A percentile compares a stretch with the other conserved stretches of the same genome.
phyloP scores from a whole-genome alignment of 2,888 invertebrate genomes.

The Heterodera filipjevi region DNA sequence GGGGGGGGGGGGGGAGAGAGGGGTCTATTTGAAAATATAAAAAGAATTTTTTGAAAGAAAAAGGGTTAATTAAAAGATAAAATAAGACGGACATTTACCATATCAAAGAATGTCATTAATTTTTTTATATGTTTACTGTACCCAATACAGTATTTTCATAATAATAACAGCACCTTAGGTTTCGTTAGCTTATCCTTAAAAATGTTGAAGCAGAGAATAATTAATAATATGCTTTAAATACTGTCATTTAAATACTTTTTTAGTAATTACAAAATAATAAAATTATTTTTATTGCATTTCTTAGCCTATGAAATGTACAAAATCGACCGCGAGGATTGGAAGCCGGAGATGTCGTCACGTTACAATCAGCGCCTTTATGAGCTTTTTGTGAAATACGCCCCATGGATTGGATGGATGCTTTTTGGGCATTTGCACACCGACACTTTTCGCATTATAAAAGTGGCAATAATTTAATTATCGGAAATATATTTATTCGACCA shows the following conservation, averaged over 20 bases:
- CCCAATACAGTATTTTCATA: too few relatives aligned
- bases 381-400: constrained; percentile 62
- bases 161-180: too few relatives aligned
- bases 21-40: neutral
- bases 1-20: neutral
- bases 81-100: too few relatives aligned
- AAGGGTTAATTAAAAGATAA: too few relatives aligned
- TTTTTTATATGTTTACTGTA: too few relatives aligned
- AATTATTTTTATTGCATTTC: constrained; percentile 5
- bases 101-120: too few relatives aligned
- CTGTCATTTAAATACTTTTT: too few relatives aligned
- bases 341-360: constrained; percentile 11
- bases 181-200: too few relatives aligned
- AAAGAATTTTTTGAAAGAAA: neutral
- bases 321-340: neutral
- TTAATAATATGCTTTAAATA: too few relatives aligned
- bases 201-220: too few relatives aligned
- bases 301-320: constrained; percentile 3
- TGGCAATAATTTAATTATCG: constrained; percentile 19
- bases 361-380: constrained; percentile 37
- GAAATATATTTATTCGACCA: neutral
- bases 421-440: constrained; percentile 66
- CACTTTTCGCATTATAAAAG: constrained; percentile 64
- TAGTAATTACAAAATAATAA: too few relatives aligned
- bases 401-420: constrained; percentile 65